A percentile compares a stretch with the other conserved stretches of the same genome.
Evolutionary conservation across 2,888 invertebrate genomes (phyloP).

Genomic region (Trisateles emortualis): DNA sequence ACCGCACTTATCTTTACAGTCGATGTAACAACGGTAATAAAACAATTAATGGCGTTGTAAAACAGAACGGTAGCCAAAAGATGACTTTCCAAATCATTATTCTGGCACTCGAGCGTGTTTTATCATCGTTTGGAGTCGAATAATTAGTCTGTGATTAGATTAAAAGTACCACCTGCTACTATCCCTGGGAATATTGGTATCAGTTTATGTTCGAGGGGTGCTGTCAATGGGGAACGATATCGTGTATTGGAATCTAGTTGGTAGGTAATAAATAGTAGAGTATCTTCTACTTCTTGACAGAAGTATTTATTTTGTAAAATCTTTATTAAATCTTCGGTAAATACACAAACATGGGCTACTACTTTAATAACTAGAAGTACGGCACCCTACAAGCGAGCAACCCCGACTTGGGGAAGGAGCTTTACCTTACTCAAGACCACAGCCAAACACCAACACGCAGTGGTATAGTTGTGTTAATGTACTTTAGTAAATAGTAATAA

Average conservation of each 20-base stretch:
- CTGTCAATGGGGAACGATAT: constrained; percentile 40
- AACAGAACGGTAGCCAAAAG: constrained; percentile 70
- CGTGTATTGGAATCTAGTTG: constrained; percentile 10
- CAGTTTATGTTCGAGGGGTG: constrained; percentile 26
- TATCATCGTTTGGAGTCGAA: constrained; percentile 53
- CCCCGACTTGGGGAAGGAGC: no score
- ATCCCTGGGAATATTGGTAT: constrained; percentile 61
- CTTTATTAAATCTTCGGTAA: no score
- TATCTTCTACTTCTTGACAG: no score
- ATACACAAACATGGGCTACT: no score
- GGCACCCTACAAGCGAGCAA: no score
- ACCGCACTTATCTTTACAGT: constrained; percentile 74
- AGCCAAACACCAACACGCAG: no score
- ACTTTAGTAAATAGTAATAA: no score
- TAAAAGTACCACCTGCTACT: constrained; percentile 58
- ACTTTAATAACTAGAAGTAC: no score
- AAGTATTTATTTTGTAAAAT: no score
- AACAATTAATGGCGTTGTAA: constrained; percentile 80
- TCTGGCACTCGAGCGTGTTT: constrained; percentile 59
- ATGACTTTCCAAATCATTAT: constrained; percentile 56
- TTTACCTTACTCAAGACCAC: no score
- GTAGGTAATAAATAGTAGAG: no score
- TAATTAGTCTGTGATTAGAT: constrained; percentile 51
- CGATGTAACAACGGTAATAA: constrained; percentile 72
- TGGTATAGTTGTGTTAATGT: no score